Percentiles rank a stretch among this genome's conserved stretches.
These are phyloP conservation scores for Hucho hucho DNA, from an alignment of 2,113 vertebrate genomes.

Conservation along the genomic window DNA sequence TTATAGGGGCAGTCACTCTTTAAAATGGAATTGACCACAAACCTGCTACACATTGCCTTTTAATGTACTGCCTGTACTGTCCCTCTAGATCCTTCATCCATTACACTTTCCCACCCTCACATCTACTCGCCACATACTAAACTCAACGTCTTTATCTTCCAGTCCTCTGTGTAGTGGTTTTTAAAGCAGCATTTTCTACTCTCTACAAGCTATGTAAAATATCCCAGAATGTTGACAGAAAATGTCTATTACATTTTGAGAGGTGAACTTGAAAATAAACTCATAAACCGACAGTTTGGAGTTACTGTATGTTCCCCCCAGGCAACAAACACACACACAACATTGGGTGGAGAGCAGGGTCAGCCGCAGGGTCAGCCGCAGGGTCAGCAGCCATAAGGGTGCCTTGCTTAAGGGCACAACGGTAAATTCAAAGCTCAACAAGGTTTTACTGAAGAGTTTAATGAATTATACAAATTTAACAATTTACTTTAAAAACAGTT, in stretches of 20 bases:
- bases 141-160: constrained; percentile 18
- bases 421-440: background rate
- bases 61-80: too few relatives aligned
- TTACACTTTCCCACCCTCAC: constrained; percentile 14
- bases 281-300: background rate
- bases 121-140: constrained; percentile 18
- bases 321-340: too few relatives aligned
- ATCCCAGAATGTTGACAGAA: constrained; percentile 31
- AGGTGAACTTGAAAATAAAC: constrained; percentile 60
- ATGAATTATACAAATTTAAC: constrained; percentile 49
- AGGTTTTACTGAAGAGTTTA: constrained; percentile 47
- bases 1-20: too few relatives aligned
- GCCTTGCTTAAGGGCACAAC: background rate
- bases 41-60: too few relatives aligned
- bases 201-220: constrained; percentile 57
- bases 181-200: constrained; percentile 70
- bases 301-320: too few relatives aligned
- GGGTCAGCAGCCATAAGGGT: too few relatives aligned
- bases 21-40: too few relatives aligned
- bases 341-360: too few relatives aligned
- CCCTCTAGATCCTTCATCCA: too few relatives aligned
- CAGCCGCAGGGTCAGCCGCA: too few relatives aligned
- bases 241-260: constrained; percentile 59
- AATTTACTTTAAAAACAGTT: constrained; percentile 7
- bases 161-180: constrained; percentile 52